Evolutionary conservation across 2,797 vertebrate genomes (phyloP), one percentile per base, ranked within the genome.

Genomic region (Monodelphis domestica): DNA sequence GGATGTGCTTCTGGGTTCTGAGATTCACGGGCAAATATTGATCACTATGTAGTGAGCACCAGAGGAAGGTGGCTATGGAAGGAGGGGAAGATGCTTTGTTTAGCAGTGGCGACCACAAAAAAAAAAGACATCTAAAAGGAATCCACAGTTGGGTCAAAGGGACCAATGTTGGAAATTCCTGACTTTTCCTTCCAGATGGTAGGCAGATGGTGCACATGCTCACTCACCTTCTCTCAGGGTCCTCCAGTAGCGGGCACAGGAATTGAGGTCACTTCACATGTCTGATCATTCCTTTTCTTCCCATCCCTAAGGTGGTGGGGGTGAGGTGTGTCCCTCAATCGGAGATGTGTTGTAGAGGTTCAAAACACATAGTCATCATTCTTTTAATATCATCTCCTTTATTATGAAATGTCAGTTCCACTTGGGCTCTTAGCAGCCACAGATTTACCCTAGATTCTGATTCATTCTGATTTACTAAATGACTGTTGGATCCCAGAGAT

Each of bases 381-480:
- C 30, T 95, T 29, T 93, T 91, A 95, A 90, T 90, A 78, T 92
- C 50, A 63, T 56, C 30, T 93, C 29, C 53, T 54, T 30, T 92
- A 89, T 93, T 93, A 94, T 84, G 52, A 91, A 63, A 92, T 92
- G 21, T 91, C 87, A 95, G 59, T 33, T 89, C 12, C 93, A 45
- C 89, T 92, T 93, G 59, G 54, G 89, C 17, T 89, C 50, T 78
- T 90, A 57, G 45, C 24, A 92, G 84, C 52, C 56, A 52, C 52
- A 96, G 91, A 12, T 90, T 63, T 84, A 30, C 52, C 33, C 10
- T 30, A 50, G 55, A 14, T 45, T 93, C 54, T 90, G 55, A 89
- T 70, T 95, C 51, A 89, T 90, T 93, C 29, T 12, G 92, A 21
- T 89, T 95, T 94, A 95, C 33, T 51, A 88, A 90, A 87, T 90